Conservation (phyloP, 2,113 vertebrate genomes). For the Isichthys henryi region DNA sequence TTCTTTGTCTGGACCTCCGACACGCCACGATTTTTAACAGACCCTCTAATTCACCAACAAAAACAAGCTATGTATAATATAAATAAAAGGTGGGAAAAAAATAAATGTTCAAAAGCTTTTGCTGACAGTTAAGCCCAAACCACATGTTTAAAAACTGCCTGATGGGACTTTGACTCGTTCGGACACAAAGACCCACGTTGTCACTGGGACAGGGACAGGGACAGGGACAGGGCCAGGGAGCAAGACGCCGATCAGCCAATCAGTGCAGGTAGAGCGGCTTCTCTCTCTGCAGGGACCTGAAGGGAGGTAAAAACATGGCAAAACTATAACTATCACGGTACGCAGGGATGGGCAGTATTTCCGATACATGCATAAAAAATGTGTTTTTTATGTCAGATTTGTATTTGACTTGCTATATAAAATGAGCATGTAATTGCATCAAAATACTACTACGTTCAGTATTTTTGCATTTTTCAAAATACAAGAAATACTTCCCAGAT, state of each 20-base stretch:
- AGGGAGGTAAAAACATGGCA: slow-evolving; percentile 3
- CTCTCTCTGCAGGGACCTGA: slow-evolving; percentile 84
- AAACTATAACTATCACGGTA: not conserved
- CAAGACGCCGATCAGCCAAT: slow-evolving; percentile 60
- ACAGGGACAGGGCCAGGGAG: not conserved
- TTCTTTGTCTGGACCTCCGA: not conserved
- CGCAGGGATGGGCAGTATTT: not conserved
- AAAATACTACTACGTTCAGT: not conserved
- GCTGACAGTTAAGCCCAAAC: not conserved
- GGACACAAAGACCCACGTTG: slow-evolving; percentile 58
- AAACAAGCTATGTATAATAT: not conserved
- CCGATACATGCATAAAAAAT: not conserved
- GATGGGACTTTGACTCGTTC: not conserved
- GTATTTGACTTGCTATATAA: not conserved
- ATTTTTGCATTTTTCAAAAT: not conserved
- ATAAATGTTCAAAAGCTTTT: not conserved
- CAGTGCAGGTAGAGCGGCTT: slow-evolving; percentile 94
- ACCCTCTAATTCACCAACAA: not conserved
- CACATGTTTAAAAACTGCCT: not conserved
- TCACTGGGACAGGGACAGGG: slow-evolving; percentile 37
- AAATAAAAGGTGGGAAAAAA: not conserved
- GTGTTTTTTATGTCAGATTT: not conserved
- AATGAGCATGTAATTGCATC: not conserved
- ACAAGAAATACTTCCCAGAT: not conserved
- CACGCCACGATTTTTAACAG: not conserved